phyloP scores from a whole-genome alignment of 1,140 invertebrate species.

The Micrasema minimum region DNA sequence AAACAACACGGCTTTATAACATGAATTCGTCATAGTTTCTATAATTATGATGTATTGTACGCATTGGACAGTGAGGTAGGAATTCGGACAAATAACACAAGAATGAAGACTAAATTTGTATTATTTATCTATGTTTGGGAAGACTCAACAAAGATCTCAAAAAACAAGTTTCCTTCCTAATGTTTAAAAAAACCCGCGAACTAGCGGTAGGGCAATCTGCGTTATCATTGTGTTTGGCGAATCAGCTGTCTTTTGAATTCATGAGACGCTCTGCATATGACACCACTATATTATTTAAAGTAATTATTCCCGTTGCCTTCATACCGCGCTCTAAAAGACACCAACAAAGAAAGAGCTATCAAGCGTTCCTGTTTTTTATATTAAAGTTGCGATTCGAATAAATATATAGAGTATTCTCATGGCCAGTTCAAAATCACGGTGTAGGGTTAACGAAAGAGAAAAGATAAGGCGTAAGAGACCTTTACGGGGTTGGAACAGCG shows the following conservation, averaged over 20 bases:
- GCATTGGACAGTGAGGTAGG: too few relatives aligned
- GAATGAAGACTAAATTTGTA: too few relatives aligned
- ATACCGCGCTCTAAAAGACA: slow-evolving; percentile 7
- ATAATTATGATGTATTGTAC: too few relatives aligned
- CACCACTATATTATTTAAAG: not conserved
- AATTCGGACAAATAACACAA: too few relatives aligned
- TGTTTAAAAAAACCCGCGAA: too few relatives aligned
- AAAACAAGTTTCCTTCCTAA: too few relatives aligned
- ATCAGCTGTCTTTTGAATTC: slow-evolving; percentile 40
- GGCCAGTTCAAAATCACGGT: not conserved
- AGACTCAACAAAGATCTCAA: too few relatives aligned
- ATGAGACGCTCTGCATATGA: slow-evolving; percentile 24
- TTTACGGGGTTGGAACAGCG: slow-evolving; percentile 3
- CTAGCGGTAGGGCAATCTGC: too few relatives aligned
- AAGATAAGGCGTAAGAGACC: slow-evolving; percentile 25
- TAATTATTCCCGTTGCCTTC: slow-evolving; percentile 20
- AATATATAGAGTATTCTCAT: slow-evolving; percentile 14
- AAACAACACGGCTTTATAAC: too few relatives aligned
- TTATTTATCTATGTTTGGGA: too few relatives aligned
- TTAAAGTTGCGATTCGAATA: not conserved
- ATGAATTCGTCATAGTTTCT: too few relatives aligned
- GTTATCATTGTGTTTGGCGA: slow-evolving; percentile 41
- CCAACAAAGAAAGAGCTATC: slow-evolving; percentile 22
- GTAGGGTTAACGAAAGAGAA: slow-evolving; percentile 21
- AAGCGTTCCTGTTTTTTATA: slow-evolving; percentile 1